Evolutionary conservation across 1,140 invertebrate genomes (phyloP), one percentile per base, ranked within the genome.

Genomic region (Armadillidium nasatum): DNA sequence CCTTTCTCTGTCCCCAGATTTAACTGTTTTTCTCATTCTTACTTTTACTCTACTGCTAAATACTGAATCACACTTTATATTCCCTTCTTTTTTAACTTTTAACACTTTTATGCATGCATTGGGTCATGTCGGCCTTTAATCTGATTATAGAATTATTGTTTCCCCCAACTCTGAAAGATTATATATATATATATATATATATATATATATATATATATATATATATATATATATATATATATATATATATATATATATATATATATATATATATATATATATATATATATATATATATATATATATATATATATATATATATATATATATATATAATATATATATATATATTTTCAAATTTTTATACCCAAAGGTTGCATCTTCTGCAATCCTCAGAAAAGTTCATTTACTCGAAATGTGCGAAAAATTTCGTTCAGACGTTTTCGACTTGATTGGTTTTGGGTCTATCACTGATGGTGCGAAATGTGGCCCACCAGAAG

Each of bases 391-490:
- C 11, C 45, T 80, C 10, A 66, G 79, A 19, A 80, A 80, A 69
- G 72, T 78, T 10, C 79, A 80, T 67, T 23, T 80, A 11, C 74
- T 80, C 22, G 79, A 80, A 44, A 70, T 76, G 6, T 76, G 74
- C 19, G 71, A 78, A 33, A 75, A 80, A 22, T 71, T 80, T 10
- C 66, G 72, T 23, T 76, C 77, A 23, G 50, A 74, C 50, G 72
- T 71, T 4, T 67, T 73, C 44, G 50, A 19, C 33, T 45, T 80
- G 9, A 21, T 76, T 21, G 23, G 44, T 19, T 70, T 75, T 54
- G 13, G 75, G 45, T 73, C 79, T 9, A 54, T 21, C 15, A 33
- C 72, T 10, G 67, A 71, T 72, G 43, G 33, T 33, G 33, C 33
- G 6, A 33, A 33, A 33, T 3, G 33, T 33, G 33, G 1, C 33